Percentiles rank a stretch among this genome's conserved stretches.
Conservation (phyloP, 2,797 vertebrate species). For the Bradypodion pumilum region DNA sequence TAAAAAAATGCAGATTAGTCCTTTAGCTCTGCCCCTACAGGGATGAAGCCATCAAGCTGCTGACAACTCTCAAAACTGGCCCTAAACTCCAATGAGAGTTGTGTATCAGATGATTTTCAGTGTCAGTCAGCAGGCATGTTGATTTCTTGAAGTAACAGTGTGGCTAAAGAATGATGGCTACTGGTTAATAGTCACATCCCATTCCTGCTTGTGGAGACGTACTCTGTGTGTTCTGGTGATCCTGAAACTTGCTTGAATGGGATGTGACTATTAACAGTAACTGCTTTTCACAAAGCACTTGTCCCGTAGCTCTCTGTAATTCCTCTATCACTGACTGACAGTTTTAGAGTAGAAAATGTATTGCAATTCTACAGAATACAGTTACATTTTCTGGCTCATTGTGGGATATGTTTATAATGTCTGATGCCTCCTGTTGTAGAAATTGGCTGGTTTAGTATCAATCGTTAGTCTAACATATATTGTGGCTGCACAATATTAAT, state of each 20-base stretch:
- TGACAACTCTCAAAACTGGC: too few relatives aligned
- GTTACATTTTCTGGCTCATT: neutral
- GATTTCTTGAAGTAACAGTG: neutral
- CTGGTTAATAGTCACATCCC: too few relatives aligned
- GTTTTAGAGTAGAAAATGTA: neutral
- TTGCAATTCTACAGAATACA: neutral
- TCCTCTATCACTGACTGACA: neutral
- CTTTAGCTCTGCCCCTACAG: too few relatives aligned
- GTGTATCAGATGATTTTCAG: neutral
- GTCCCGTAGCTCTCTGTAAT: too few relatives aligned
- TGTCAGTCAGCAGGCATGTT: neutral
- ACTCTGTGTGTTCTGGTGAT: neutral
- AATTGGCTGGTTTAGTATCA: constrained; percentile 7
- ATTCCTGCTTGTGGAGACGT: neutral
- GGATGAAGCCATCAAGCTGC: too few relatives aligned
- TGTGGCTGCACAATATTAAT: constrained; percentile 4
- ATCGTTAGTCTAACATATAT: neutral
- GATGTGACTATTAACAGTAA: neutral
- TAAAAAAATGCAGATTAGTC: too few relatives aligned
- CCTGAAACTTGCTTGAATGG: neutral
- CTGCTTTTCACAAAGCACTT: neutral
- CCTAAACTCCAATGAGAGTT: neutral
- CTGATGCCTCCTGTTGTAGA: neutral
- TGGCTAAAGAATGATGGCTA: neutral
- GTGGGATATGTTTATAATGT: neutral